phyloP scores from a whole-genome alignment of 1,140 invertebrate species.

The Calephelis nemesis region DNA sequence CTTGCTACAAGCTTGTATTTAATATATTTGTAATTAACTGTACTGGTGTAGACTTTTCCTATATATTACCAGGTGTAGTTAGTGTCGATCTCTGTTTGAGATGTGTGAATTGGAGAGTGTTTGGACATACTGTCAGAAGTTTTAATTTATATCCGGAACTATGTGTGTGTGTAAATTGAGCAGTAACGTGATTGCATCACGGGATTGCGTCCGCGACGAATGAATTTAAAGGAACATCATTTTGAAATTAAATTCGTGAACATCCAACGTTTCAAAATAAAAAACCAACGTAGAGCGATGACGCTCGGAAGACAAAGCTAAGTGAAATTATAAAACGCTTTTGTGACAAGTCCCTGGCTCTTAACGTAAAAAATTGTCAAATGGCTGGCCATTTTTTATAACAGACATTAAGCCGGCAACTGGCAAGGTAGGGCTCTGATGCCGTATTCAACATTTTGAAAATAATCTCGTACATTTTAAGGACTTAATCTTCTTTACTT shows the following conservation, averaged over 20 bases:
- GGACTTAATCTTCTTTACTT: not conserved
- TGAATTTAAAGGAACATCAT: conserved; percentile 2
- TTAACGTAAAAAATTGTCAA: conserved; percentile 13
- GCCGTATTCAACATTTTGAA: conserved; percentile 10
- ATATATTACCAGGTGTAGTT: too few species aligned
- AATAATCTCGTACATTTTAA: not conserved
- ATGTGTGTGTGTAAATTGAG: too few species aligned
- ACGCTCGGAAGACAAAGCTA: conserved; percentile 9
- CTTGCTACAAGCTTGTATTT: too few species aligned
- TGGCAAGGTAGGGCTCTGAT: conserved; percentile 6
- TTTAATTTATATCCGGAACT: too few species aligned
- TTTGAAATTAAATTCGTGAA: conserved; percentile 3
- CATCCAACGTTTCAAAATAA: conserved; percentile 7
- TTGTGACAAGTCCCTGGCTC: conserved; percentile 10
- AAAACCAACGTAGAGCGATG: conserved; percentile 2
- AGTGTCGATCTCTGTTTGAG: too few species aligned
- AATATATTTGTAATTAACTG: too few species aligned
- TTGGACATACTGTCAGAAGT: too few species aligned
- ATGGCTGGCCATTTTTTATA: conserved; percentile 12
- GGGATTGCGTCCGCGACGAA: not conserved
- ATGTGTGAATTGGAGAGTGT: too few species aligned
- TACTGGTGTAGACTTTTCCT: too few species aligned
- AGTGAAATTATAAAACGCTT: conserved; percentile 13
- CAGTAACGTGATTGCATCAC: not conserved
- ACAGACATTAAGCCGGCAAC: conserved; percentile 5